Evolutionary conservation across 2,888 invertebrate genomes (phyloP).

Genomic region (Drosophila bunnanda): DNA sequence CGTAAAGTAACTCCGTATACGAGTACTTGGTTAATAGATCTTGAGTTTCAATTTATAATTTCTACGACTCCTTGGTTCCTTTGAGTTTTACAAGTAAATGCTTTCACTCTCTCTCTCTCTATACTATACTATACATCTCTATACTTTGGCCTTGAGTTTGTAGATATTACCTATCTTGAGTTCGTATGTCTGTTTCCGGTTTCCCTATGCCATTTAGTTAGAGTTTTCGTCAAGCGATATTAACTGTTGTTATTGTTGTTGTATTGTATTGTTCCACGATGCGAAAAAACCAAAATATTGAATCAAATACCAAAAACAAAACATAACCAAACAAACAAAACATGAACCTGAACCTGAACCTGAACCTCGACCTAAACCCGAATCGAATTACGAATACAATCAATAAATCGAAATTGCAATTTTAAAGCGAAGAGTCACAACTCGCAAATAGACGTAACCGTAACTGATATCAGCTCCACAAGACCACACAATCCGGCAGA

Average conservation of each 20-base stretch:
- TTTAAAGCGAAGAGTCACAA: slow-evolving; percentile 81
- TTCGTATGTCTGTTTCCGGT: slow-evolving; percentile 43
- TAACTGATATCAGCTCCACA: slow-evolving; percentile 70
- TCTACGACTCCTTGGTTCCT: neutral
- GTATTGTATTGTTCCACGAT: slow-evolving; percentile 82
- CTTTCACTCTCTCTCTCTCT: slow-evolving; percentile 7
- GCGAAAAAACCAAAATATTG: slow-evolving; percentile 44
- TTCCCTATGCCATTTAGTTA: slow-evolving; percentile 57
- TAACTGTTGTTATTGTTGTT: slow-evolving; percentile 84
- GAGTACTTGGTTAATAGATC: slow-evolving; percentile 41
- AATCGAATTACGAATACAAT: slow-evolving; percentile 49
- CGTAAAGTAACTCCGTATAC: slow-evolving; percentile 62
- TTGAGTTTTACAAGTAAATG: slow-evolving; percentile 19
- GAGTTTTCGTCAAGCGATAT: slow-evolving; percentile 63
- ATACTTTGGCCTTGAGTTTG: slow-evolving; percentile 51
- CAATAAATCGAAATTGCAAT: slow-evolving; percentile 64
- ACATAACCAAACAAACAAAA: slow-evolving; percentile 24
- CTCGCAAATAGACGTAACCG: slow-evolving; percentile 79
- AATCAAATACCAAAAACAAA: slow-evolving; percentile 33
- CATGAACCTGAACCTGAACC: neutral
- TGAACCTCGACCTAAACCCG: neutral
- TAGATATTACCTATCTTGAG: slow-evolving; percentile 47
- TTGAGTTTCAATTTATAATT: slow-evolving; percentile 20
- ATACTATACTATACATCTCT: slow-evolving; percentile 6
- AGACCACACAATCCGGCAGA: slow-evolving; percentile 39